Base-by-base conservation (phyloP, 92 coral and sea anemone species). In the Palythoa heliodiscus region DNA sequence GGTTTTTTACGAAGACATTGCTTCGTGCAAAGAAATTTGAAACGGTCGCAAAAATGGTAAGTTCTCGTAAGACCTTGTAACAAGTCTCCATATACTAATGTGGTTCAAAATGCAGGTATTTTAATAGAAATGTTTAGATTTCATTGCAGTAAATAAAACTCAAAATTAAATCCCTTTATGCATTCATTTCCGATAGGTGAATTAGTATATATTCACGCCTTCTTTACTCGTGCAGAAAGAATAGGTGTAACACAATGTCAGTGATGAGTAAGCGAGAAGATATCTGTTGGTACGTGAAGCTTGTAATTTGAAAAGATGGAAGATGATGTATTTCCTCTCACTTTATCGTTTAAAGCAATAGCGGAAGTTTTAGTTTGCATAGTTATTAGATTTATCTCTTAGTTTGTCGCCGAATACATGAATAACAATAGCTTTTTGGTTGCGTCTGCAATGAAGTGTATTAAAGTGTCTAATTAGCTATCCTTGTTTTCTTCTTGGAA, bases 281-380 rank as follows among this genome's bases (percentile, higher is more conserved):
- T 54, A 24, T 15, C 61, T 76, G 50, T 29, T 7, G 55, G 17
- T 72, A 43, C 50, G 50, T 5, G 50, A 43, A 43, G 9, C 7
- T 43, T 5, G 9, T 43, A 43, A 7, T 39, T 72, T 43, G 38
- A 22, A 50, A 43, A 50, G 40, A 10, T 69, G 23, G 22, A 22
- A 20, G 22, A 40, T 75, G 48, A 22, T 76, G 61, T 54, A 19
- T 76, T 52, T 54, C 53, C 12, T 15, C 40, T 64, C 20, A 23
- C 23, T 15, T 43, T 23, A 58, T 70, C 72, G 60, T 43, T 23
- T 58, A 64, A 24, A 7, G 72, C 20, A 57, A 43, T 79, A 64
- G 40, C 84, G 84, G 84, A 80, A 80, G 84, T 66, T 47, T 52
- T 17, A 40, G 57, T 66, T 67, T 80, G 73, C 73, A 80, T 66